Base-by-base conservation (phyloP, 2,113 vertebrate genomes). In the Sander vitreus region DNA sequence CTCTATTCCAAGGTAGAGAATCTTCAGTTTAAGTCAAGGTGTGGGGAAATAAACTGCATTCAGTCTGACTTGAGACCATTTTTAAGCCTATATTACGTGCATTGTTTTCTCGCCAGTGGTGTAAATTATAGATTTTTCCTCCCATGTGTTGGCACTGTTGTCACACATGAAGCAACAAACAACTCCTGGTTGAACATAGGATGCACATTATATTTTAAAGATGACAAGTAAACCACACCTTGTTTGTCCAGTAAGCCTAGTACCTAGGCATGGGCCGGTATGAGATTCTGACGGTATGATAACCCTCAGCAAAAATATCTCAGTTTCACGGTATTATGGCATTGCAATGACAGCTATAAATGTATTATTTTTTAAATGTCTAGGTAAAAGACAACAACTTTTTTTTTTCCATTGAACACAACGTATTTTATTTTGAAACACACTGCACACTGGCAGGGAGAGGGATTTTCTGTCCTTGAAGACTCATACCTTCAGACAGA, bases 111-210 rank as follows among this genome's bases (percentile, higher is more conserved):
- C 33, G 15, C 47, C 33, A n/a, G 10, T 27, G 9, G 16, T 51
- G 2, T 5, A 43, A 43, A 2, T 55, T 51, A 39, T 54, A 48
- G 9, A 15, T 57, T 57, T 45, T 48, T 64, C 10, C 19, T 23
- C 25, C 25, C 50, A 36, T 63, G 58, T 18, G 54, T 59, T 53
- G 47, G 54, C 18, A 58, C 8, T 33, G 70, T 50, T 80, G 58
- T 27, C 39, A 73, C 62, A 50, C 33, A 69, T 64, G 51, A 39
- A 21, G 27, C 48, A 80, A 27, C 45, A 67, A 67, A 76, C 67
- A 23, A 55, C 33, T 71, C 21, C 19, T 23, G 15, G 23, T 25
- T 21, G 5, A 33, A 30, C 67, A 39, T 12, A 4, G 21, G 33
- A 33, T 21, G 5, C 33, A 30, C 67, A 39, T 18, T 4, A 66